Conservation (phyloP, 30 jellyfish, hydroid and myxozoan species). For the Pelagia noctiluca region DNA sequence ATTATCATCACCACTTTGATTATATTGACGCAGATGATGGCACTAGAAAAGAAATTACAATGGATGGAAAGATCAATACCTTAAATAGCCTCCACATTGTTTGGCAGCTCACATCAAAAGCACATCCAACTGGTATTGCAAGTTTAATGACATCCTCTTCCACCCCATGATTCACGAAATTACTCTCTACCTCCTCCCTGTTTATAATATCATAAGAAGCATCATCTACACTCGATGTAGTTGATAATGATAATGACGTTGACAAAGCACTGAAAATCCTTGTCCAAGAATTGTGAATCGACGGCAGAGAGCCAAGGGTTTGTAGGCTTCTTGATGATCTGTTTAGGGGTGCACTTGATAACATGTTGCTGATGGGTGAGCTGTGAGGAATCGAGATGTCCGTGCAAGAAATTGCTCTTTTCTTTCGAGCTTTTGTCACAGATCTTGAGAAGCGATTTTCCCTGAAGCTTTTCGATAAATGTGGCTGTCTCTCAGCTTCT, state of each 20-base stretch:
- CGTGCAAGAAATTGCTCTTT: conserved; percentile 42
- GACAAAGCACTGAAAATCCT: conserved; percentile 38
- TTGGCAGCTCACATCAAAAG: conserved; percentile 67
- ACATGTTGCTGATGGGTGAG: conserved; percentile 28
- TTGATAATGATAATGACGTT: conserved; percentile 20
- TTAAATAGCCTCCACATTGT: conserved; percentile 76
- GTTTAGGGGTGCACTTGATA: no score
- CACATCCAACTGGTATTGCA: conserved; percentile 76
- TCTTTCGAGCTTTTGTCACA: conserved; percentile 10
- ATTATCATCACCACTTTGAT: no score
- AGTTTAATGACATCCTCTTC: conserved; percentile 66
- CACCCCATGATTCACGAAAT: conserved; percentile 20
- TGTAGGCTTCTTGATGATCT: conserved; percentile 54
- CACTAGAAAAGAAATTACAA: no score
- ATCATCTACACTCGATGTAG: conserved; percentile 36
- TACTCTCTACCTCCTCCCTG: conserved; percentile 46
- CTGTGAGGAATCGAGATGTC: not conserved
- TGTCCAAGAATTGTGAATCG: conserved; percentile 70
- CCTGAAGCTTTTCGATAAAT: conserved; percentile 9
- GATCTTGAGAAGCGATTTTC: conserved; percentile 32
- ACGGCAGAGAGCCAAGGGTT: conserved; percentile 65
- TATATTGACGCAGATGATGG: no score
- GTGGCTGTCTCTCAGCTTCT: not conserved
- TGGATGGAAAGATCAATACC: conserved; percentile 66
- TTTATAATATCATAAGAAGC: conserved; percentile 66